These are phyloP conservation scores for Pelosia muscerda DNA, from an alignment of 2,888 invertebrate genomes.

Conservation along the genomic window DNA sequence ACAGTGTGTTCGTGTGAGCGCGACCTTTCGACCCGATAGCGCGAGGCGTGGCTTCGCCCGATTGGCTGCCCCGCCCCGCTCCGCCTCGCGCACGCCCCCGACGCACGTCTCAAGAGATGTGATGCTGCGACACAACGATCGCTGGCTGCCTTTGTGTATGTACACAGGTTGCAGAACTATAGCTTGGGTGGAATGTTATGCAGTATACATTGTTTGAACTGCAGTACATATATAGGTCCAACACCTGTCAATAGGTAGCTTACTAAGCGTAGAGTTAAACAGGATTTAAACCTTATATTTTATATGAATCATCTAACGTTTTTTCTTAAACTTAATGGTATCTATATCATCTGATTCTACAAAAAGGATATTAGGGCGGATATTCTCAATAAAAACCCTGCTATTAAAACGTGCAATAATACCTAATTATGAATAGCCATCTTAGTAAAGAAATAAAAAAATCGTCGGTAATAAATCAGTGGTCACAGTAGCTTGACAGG, in stretches of 20 bases:
- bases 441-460: conserved; percentile 8
- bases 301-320: conserved; percentile 1
- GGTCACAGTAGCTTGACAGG: conserved; percentile 6
- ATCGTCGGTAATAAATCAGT: conserved; percentile 14
- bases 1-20: conserved; percentile 53
- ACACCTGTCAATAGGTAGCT: conserved; percentile 12
- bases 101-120: conserved; percentile 52
- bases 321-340: not conserved
- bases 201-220: not conserved
- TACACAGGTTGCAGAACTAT: conserved; percentile 1
- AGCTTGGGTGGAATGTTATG: not conserved
- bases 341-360: conserved; percentile 1
- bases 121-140: conserved; percentile 51
- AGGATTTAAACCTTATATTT: not conserved
- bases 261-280: not conserved
- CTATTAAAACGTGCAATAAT: conserved; percentile 13
- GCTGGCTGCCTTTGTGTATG: conserved; percentile 39
- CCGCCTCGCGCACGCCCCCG: conserved; percentile 62
- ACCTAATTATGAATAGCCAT: not conserved
- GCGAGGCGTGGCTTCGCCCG: conserved; percentile 82
- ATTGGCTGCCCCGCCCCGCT: conserved; percentile 77
- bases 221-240: not conserved
- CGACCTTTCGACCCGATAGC: conserved; percentile 82
- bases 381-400: conserved; percentile 39
- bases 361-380: conserved; percentile 42